Evolutionary conservation across 2,797 vertebrate species (phyloP).

Genomic region (Typhlichthys eigenmanni): DNA sequence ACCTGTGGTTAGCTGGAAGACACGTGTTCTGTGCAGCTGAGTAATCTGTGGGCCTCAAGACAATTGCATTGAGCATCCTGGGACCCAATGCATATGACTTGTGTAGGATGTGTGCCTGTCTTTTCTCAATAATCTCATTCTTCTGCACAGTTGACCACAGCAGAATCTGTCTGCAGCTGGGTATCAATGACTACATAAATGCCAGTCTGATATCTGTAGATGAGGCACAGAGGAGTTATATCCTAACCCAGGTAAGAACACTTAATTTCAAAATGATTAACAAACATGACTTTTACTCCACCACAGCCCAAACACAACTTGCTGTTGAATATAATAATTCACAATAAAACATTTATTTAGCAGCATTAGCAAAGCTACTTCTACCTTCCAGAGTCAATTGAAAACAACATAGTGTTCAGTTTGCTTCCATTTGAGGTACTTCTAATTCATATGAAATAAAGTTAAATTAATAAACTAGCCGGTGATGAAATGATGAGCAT

Average conservation of each 20-base stretch:
- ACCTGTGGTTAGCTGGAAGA: constrained; percentile 1
- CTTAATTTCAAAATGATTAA: too few relatives aligned
- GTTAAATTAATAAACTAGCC: too few relatives aligned
- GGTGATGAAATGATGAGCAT: too few relatives aligned
- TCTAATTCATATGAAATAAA: too few relatives aligned
- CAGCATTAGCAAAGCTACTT: too few relatives aligned
- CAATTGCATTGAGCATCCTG: not conserved
- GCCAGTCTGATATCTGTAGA: constrained; percentile 94
- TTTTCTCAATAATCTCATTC: constrained; percentile 21
- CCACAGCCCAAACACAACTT: too few relatives aligned
- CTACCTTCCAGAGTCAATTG: too few relatives aligned
- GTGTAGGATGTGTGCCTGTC: not conserved
- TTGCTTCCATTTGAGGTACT: too few relatives aligned
- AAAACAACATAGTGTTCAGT: too few relatives aligned
- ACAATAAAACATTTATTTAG: too few relatives aligned
- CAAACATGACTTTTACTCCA: too few relatives aligned
- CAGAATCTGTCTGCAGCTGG: constrained; percentile 91
- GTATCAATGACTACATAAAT: constrained; percentile 94
- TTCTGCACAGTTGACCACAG: constrained; percentile 92
- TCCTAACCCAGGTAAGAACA: constrained; percentile 92
- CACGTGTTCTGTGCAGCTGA: constrained; percentile 29
- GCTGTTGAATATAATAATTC: too few relatives aligned
- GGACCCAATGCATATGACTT: not conserved
- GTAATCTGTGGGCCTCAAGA: constrained; percentile 5
- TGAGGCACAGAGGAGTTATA: constrained; percentile 95